Conservation (phyloP, 1,140 invertebrate species). For the Melitaea cinxia region DNA sequence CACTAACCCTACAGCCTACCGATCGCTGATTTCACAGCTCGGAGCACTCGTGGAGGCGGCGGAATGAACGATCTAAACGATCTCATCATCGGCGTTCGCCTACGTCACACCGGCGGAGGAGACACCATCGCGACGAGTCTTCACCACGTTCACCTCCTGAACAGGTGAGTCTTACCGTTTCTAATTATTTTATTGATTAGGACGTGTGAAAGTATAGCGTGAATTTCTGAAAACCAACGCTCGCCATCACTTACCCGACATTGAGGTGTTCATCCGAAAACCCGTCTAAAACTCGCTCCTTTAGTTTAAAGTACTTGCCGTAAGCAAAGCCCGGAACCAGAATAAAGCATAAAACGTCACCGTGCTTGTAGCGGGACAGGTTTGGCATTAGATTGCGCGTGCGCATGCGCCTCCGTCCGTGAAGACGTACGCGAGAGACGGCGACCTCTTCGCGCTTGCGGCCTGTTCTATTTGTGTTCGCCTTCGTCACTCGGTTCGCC, state of each 20-base stretch:
- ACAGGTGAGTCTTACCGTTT: slow-evolving; percentile 73
- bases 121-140: slow-evolving; percentile 83
- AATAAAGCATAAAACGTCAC: slow-evolving; percentile 71
- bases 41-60: slow-evolving; percentile 83
- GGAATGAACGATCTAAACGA: slow-evolving; percentile 84
- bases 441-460: slow-evolving; percentile 77
- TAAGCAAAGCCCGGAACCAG: slow-evolving; percentile 66
- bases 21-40: slow-evolving; percentile 82
- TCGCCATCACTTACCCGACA: slow-evolving; percentile 52
- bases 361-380: slow-evolving; percentile 66
- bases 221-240: slow-evolving; percentile 57
- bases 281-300: slow-evolving; percentile 45
- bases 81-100: slow-evolving; percentile 84
- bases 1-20: slow-evolving; percentile 74
- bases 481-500: slow-evolving; percentile 74
- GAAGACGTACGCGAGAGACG: slow-evolving; percentile 78
- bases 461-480: slow-evolving; percentile 79
- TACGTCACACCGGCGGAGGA: slow-evolving; percentile 82
- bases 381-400: slow-evolving; percentile 73
- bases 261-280: slow-evolving; percentile 70
- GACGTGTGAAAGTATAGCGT: slow-evolving; percentile 59
- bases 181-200: slow-evolving; percentile 52
- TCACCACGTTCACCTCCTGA: slow-evolving; percentile 79
- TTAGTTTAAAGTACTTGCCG: slow-evolving; percentile 40
- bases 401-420: slow-evolving; percentile 78